Base-by-base conservation (phyloP, 1,140 invertebrate genomes). In the Drosophila chauvacae region DNA sequence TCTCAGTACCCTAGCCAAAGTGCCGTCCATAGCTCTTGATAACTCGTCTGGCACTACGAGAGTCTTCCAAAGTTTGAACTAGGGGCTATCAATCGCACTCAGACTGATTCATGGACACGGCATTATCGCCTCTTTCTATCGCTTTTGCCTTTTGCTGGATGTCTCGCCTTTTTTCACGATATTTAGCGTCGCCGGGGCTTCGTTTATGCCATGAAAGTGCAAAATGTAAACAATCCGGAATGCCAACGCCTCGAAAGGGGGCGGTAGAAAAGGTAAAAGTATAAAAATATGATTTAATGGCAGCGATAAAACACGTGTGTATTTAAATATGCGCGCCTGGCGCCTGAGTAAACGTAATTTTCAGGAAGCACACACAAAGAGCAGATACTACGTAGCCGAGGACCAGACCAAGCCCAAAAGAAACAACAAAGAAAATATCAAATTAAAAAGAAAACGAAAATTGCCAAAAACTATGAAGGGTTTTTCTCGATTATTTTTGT, bases 231-330 rank as follows among this genome's bases (percentile, higher is more conserved):
- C 91, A 92, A 91, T 81, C 91, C 84, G 30, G 85, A 91, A 83
- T 86, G 74, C 90, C 76, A 81, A 72, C 70, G 78, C 39, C 65
- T 63, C 37, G 23, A 35, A 57, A 47, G 7, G 18, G 35, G 47
- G 55, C 48, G 63, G 68, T 44, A 26, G 71, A 69, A 77, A 85
- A 87, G 81, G 86, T 91, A 91, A 88, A 62, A 92, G 87, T 91
- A 86, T 91, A 92, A 90, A 85, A 92, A 92, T 90, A 92, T 92
- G 91, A 92, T 92, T 92, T 92, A 92, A 91, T 92, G 90, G 83
- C 81, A 80, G 91, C 83, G 91, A 92, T 92, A 92, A 91, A 92
- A 91, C 91, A 92, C 91, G 91, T 92, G 91, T 92, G 83, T 90
- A 92, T 92, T 92, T 92, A 92, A 92, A 92, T 92, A 92, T 91